Conservation (phyloP, 2,797 vertebrate genomes). For the Melanotaenia parkinsoni region DNA sequence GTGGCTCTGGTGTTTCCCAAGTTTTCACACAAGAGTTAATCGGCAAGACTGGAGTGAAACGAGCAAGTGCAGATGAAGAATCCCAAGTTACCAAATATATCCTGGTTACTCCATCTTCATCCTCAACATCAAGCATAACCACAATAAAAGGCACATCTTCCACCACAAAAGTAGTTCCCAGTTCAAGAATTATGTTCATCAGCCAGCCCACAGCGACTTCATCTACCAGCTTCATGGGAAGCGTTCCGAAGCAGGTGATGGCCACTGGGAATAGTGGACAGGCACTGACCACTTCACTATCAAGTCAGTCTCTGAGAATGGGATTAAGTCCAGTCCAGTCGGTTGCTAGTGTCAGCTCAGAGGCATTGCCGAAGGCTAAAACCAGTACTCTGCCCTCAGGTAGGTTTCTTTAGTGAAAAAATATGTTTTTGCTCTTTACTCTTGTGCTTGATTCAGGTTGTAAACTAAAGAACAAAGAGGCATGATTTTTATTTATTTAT, state of each 20-base stretch:
- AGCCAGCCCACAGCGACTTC: slow-evolving; percentile 68
- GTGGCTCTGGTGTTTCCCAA: slow-evolving; percentile 45
- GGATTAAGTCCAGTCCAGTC: slow-evolving; percentile 84
- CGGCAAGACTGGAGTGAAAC: slow-evolving; percentile 63
- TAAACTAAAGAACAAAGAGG: neutral
- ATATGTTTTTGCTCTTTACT: slow-evolving; percentile 4
- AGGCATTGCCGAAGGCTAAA: slow-evolving; percentile 75
- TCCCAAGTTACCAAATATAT: slow-evolving; percentile 87
- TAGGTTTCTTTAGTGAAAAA: slow-evolving; percentile 41
- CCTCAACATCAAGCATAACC: slow-evolving; percentile 65
- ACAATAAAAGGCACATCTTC: slow-evolving; percentile 73
- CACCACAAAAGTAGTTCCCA: slow-evolving; percentile 67
- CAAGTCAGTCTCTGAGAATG: slow-evolving; percentile 87
- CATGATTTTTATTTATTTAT: neutral
- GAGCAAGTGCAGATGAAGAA: slow-evolving; percentile 71
- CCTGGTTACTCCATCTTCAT: slow-evolving; percentile 83
- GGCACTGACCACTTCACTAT: slow-evolving; percentile 75
- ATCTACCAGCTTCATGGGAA: slow-evolving; percentile 73
- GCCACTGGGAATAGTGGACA: slow-evolving; percentile 48
- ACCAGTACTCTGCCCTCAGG: slow-evolving; percentile 80
- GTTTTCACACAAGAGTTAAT: slow-evolving; percentile 66
- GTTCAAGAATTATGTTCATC: slow-evolving; percentile 85
- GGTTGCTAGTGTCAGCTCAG: slow-evolving; percentile 78
- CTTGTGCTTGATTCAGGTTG: neutral
- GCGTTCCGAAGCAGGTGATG: slow-evolving; percentile 71